These are phyloP conservation scores for Glyphotaelius pellucidus DNA, from an alignment of 2,888 invertebrate genomes.

Conservation along the genomic window DNA sequence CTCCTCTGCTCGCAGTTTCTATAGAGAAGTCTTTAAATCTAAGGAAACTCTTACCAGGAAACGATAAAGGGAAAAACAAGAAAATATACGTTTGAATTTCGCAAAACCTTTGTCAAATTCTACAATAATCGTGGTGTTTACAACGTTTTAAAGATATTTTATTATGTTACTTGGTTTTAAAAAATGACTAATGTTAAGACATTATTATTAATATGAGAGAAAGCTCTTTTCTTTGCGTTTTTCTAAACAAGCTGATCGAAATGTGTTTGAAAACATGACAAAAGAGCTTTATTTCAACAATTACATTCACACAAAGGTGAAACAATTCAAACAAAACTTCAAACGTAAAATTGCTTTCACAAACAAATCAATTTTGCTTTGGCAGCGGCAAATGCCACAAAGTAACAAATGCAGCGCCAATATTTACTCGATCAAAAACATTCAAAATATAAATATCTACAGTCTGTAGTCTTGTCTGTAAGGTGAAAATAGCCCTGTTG, in stretches of 20 bases:
- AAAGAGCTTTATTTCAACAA: not conserved
- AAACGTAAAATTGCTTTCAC: not conserved
- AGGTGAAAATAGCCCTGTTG: not conserved
- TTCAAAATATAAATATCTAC: not conserved
- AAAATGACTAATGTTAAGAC: not conserved
- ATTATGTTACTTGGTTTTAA: not conserved
- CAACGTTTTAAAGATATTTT: not conserved
- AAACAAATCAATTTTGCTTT: slow-evolving; percentile 7
- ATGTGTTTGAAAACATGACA: no score
- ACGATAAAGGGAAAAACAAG: not conserved
- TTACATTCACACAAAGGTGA: not conserved
- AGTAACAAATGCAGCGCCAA: slow-evolving; percentile 10
- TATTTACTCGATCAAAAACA: not conserved
- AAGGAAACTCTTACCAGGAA: not conserved
- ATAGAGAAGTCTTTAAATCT: not conserved
- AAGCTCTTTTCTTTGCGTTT: not conserved
- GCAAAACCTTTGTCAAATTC: not conserved
- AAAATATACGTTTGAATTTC: not conserved
- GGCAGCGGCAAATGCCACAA: not conserved
- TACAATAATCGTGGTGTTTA: not conserved
- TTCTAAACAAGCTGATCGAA: no score
- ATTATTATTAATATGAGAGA: not conserved
- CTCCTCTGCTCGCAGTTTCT: not conserved
- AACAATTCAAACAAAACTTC: not conserved
- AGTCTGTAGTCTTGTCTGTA: no score